phyloP scores from a whole-genome alignment of 2,888 invertebrate species.

The Tetragonisca angustula region DNA sequence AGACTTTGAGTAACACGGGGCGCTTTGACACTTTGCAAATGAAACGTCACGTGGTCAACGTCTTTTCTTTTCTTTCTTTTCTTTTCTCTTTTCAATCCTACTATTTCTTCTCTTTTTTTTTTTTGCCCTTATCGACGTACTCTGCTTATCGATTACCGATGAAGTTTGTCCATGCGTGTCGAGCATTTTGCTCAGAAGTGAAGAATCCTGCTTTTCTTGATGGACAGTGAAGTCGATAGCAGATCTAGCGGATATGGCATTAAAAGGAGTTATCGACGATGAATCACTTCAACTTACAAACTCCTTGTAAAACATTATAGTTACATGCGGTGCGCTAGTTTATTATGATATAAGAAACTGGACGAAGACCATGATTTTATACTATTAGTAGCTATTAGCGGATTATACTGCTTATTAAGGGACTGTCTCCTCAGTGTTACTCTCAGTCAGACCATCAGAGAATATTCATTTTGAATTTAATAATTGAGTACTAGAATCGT shows the following conservation, averaged over 20 bases:
- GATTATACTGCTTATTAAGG: too few relatives aligned
- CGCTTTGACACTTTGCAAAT: conserved; percentile 57
- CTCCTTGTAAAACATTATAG: conserved; percentile 37
- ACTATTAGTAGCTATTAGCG: too few relatives aligned
- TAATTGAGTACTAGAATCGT: too few relatives aligned
- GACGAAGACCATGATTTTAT: too few relatives aligned
- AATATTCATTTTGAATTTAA: too few relatives aligned
- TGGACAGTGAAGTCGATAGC: conserved; percentile 34
- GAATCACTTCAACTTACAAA: conserved; percentile 49
- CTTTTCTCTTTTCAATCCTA: not conserved
- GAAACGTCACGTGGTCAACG: conserved; percentile 47
- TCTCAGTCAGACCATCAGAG: too few relatives aligned
- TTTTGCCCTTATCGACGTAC: conserved; percentile 38
- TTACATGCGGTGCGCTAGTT: too few relatives aligned
- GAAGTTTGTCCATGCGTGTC: conserved; percentile 49
- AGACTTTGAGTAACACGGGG: conserved; percentile 40
- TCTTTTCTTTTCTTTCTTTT: not conserved
- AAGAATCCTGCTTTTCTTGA: conserved; percentile 48
- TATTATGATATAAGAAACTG: too few relatives aligned
- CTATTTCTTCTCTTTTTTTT: not conserved
- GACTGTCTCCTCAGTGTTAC: too few relatives aligned
- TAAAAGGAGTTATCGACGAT: conserved; percentile 46
- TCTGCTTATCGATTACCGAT: conserved; percentile 59
- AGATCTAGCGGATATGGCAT: conserved; percentile 30
- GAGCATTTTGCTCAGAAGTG: conserved; percentile 31